Base-by-base conservation (phyloP, 1,140 invertebrate species). In the Maniola jurtina region DNA sequence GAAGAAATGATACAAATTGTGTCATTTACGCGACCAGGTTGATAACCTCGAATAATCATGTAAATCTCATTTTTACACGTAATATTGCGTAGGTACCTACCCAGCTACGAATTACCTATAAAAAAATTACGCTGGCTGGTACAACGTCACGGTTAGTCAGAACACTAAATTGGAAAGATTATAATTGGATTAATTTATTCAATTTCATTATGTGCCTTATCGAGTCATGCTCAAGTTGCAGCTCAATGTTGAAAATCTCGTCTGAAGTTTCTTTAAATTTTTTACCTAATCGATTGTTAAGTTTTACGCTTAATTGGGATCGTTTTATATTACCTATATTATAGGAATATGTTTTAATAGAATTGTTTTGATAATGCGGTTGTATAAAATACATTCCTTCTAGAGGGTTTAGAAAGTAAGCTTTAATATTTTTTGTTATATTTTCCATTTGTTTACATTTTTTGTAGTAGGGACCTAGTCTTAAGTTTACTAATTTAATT, bases 371-470 rank as follows among this genome's bases (percentile, higher is more conserved):
- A 73, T 62, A 69, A 67, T 77, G 71, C 75, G 73, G 72, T 73
- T 81, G 79, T 84, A 79, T 84, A 58, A 80, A 76, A 79, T 80
- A 82, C 78, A 82, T 79, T 79, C 76, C 73, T 73, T 76, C 56
- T 71, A 70, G 64, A 54, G 68, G 64, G 64, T 59, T 61, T 57
- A 73, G 61, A 65, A 16, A 25, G 25, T 74, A 74, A 79, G 73
- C 67, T 79, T 76, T 81, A 81, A 75, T 61, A 48, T 55, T 68
- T 42, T 66, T 40, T 70, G 62, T 69, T 71, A 64, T 67, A 34
- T 45, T 55, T 55, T 34, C 33, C 8, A 34, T 16, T 55, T 55
- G 16, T 25, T 34, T 55, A 34, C 33, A 55, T 11, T 55, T 6
- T 55, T 6, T 55, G 16, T 25, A 50, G 25, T 25, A 25, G 25